Conservation (phyloP, 2,113 vertebrate genomes). For the Corythornis cristatus region DNA sequence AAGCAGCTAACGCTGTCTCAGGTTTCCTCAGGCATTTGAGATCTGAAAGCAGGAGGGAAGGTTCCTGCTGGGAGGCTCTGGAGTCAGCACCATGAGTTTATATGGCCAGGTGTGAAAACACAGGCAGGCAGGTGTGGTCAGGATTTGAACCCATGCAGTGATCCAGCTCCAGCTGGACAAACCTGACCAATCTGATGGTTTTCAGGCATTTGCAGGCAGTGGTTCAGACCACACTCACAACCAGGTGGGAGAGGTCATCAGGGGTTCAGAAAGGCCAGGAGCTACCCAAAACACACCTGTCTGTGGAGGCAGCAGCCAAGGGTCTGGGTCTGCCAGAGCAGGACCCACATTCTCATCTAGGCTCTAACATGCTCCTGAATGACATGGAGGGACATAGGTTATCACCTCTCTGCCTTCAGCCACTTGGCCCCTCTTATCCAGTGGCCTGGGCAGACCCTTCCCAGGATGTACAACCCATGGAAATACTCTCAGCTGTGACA, state of each 20-base stretch:
- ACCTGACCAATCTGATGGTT: neutral
- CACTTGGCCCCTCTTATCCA: neutral
- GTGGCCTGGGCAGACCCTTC: neutral
- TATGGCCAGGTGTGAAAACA: fast-evolving
- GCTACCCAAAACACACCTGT: neutral
- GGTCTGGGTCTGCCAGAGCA: neutral
- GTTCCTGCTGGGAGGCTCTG: neutral
- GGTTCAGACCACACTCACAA: neutral
- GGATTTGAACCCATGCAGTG: fast-evolving
- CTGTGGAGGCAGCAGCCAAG: neutral
- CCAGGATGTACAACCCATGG: too few relatives aligned
- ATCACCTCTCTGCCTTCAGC: neutral
- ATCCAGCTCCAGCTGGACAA: neutral
- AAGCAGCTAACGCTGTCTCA: neutral
- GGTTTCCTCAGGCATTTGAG: neutral
- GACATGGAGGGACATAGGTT: fast-evolving
- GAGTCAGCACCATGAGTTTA: neutral
- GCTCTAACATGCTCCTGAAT: fast-evolving
- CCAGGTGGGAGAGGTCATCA: neutral
- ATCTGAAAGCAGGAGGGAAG: neutral
- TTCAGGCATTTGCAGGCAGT: neutral
- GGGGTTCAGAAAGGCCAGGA: neutral
- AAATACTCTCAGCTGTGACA: fast-evolving
- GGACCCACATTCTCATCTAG: neutral
- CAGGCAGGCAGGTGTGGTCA: fast-evolving